phyloP scores from a whole-genome alignment of 2,888 invertebrate genomes.

The Scaptomyza polygonia region DNA sequence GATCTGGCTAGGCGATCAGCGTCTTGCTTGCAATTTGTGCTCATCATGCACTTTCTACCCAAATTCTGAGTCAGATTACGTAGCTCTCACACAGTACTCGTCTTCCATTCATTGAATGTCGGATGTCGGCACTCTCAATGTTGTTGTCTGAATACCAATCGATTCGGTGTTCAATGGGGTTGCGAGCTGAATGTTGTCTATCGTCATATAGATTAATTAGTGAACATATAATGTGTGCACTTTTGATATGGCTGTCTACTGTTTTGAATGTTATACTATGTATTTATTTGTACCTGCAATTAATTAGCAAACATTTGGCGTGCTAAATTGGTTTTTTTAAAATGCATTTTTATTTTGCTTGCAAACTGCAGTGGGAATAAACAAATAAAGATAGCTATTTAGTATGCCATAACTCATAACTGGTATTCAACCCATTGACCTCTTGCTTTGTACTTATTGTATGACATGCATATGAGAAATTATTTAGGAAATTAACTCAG shows the following conservation, averaged over 20 bases:
- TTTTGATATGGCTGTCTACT: constrained; percentile 14
- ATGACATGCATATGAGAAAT: neutral
- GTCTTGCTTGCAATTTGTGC: constrained; percentile 7
- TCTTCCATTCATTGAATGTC: constrained; percentile 37
- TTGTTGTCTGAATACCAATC: constrained; percentile 57
- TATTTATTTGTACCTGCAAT: constrained; percentile 7
- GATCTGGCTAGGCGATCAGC: constrained; percentile 16
- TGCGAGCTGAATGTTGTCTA: constrained; percentile 2
- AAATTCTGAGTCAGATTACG: constrained; percentile 20
- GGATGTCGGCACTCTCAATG: neutral
- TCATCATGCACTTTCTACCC: constrained; percentile 21
- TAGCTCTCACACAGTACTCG: neutral
- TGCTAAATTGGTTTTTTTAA: constrained; percentile 44
- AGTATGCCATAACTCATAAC: constrained; percentile 3
- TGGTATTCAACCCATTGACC: constrained; percentile 24
- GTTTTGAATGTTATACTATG: neutral
- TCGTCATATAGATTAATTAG: constrained; percentile 46
- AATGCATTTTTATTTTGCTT: constrained; percentile 63
- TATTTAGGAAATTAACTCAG: constrained; percentile 10
- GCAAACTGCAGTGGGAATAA: constrained; percentile 40
- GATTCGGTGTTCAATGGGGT: constrained; percentile 8
- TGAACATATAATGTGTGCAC: constrained; percentile 41
- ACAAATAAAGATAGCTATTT: too few species aligned
- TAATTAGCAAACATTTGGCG: constrained; percentile 59
- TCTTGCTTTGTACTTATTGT: neutral